A percentile compares a stretch with the other conserved stretches of the same genome.
Evolutionary conservation across 2,113 vertebrate species (phyloP).

Genomic region (Cephalopterus ornatus): DNA sequence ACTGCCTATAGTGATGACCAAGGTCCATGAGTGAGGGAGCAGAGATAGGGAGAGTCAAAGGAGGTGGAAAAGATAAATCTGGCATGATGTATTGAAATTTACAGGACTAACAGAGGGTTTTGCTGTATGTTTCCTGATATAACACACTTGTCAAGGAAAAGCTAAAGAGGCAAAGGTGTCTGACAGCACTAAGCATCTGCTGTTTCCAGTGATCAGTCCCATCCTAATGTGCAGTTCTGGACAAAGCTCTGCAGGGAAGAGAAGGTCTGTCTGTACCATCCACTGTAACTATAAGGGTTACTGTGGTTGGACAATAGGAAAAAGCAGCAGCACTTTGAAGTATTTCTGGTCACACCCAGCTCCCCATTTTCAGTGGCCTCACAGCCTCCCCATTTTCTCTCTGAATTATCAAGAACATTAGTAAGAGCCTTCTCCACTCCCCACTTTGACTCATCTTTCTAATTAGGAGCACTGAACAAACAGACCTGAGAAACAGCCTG

Average conservation of each 20-base stretch:
- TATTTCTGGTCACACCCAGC: background rate
- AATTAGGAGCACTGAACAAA: background rate
- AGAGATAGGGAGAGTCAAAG: background rate
- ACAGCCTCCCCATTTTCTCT: background rate
- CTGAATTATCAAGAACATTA: background rate
- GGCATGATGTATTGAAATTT: background rate
- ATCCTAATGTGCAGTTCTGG: background rate
- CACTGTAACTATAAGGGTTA: background rate
- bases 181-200: background rate
- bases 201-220: background rate
- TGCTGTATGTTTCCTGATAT: background rate
- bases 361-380: background rate
- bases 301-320: accelerated
- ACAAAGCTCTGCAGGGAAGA: background rate
- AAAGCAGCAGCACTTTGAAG: background rate
- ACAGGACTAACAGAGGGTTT: background rate
- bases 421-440: background rate
- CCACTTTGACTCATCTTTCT: background rate
- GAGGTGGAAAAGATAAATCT: background rate
- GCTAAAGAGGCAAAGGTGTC: background rate
- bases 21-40: accelerated
- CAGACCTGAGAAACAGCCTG: background rate
- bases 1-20: background rate
- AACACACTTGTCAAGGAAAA: background rate
- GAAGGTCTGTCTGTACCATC: background rate